Conservation (phyloP, 2,888 invertebrate genomes). For the Anthoptus insignis region DNA sequence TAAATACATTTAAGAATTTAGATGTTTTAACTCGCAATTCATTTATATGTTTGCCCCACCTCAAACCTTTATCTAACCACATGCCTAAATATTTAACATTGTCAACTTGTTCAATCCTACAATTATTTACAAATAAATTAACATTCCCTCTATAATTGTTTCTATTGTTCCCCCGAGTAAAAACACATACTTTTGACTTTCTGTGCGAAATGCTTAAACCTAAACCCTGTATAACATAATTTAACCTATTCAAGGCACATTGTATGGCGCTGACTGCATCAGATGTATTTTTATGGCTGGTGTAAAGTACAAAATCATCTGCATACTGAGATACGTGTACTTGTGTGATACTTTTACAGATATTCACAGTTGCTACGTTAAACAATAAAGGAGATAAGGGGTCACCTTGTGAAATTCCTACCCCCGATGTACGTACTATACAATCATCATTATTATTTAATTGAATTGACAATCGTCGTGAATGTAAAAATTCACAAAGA, state of each 20-base stretch:
- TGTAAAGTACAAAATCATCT: constrained; percentile 46
- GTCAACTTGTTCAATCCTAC: constrained; percentile 34
- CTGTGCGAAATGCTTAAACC: constrained; percentile 43
- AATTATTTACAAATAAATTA: constrained; percentile 32
- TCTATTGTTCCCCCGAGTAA: constrained; percentile 40
- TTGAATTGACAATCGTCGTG: constrained; percentile 14
- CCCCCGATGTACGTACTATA: constrained; percentile 7
- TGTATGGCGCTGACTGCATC: constrained; percentile 21
- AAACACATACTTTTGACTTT: constrained; percentile 49
- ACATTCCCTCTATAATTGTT: constrained; percentile 10
- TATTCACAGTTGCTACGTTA: constrained; percentile 23
- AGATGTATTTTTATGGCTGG: constrained; percentile 14
- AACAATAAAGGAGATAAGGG: constrained; percentile 36
- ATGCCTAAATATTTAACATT: constrained; percentile 39
- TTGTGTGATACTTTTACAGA: constrained; percentile 16
- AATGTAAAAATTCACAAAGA: constrained; percentile 21
- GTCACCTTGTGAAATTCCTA: constrained; percentile 31
- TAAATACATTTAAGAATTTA: constrained; percentile 43
- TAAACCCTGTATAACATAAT: constrained; percentile 31
- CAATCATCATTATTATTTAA: constrained; percentile 4
- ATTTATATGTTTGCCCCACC: constrained; percentile 47
- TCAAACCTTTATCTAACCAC: constrained; percentile 30
- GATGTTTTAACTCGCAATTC: constrained; percentile 31
- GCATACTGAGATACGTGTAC: constrained; percentile 31
- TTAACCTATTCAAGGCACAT: constrained; percentile 35